These are phyloP conservation scores for Sitophilus oryzae DNA, from an alignment of 1,140 invertebrate genomes.

Conservation along the genomic window DNA sequence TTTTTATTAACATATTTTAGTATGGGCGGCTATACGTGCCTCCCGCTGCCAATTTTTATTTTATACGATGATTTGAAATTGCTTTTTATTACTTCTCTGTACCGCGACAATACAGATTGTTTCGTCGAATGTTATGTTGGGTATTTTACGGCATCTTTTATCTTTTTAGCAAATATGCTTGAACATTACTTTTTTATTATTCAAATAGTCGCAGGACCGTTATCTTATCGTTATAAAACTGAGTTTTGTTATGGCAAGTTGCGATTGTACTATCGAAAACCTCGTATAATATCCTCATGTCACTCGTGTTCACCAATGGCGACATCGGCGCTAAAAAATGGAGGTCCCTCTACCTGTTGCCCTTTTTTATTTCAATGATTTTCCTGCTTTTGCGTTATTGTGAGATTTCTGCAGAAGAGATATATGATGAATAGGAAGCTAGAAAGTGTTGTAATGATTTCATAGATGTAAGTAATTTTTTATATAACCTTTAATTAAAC, in stretches of 20 bases:
- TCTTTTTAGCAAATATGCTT: neutral
- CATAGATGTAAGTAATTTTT: neutral
- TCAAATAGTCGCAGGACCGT: neutral
- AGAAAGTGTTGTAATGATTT: neutral
- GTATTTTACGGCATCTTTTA: neutral
- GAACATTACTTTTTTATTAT: neutral
- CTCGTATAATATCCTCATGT: too few relatives aligned
- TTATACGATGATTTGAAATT: too few relatives aligned
- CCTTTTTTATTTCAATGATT: neutral
- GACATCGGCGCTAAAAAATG: neutral
- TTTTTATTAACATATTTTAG: too few relatives aligned
- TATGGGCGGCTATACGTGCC: too few relatives aligned
- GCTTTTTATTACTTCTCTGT: too few relatives aligned
- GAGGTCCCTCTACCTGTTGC: neutral
- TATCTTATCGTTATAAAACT: neutral
- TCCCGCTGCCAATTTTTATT: too few relatives aligned
- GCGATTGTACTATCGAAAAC: too few relatives aligned
- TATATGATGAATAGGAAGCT: neutral
- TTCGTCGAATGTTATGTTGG: too few relatives aligned
- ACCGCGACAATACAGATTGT: too few relatives aligned
- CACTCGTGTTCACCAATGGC: neutral
- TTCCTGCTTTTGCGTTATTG: neutral
- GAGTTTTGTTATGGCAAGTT: too few relatives aligned
- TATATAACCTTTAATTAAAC: neutral
- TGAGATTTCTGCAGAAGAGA: neutral